A percentile compares a stretch with the other conserved stretches of the same genome.
phyloP scores from a whole-genome alignment of 1,140 invertebrate genomes.

The Meloidogyne exigua region DNA sequence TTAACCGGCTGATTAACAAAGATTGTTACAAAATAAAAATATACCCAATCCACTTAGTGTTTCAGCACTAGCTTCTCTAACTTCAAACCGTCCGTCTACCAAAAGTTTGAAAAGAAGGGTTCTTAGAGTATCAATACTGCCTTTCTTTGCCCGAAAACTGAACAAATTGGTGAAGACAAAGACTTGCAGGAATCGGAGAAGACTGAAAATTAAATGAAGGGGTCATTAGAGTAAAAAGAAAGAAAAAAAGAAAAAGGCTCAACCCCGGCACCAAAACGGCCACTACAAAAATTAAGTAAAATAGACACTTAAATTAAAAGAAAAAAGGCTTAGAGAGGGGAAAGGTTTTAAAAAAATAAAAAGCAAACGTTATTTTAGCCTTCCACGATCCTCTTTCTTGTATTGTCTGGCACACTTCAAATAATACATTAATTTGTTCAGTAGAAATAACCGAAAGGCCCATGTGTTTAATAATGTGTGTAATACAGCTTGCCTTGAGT shows the following conservation, averaged over 20 bases:
- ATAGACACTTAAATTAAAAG: neutral
- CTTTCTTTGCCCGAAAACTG: constrained; percentile 69
- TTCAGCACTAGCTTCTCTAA: constrained; percentile 76
- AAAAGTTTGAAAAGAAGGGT: constrained; percentile 54
- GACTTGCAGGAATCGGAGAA: constrained; percentile 77
- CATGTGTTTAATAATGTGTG: constrained; percentile 68
- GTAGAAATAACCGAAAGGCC: neutral
- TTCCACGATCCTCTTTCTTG: constrained; percentile 10
- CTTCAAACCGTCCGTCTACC: constrained; percentile 62
- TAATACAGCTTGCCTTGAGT: constrained; percentile 72
- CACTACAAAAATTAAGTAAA: neutral
- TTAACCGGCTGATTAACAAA: too few relatives aligned
- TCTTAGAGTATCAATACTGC: constrained; percentile 64
- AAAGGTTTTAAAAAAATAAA: constrained; percentile 7
- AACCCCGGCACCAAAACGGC: too few relatives aligned
- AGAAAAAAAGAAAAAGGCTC: neutral
- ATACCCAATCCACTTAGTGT: constrained; percentile 75
- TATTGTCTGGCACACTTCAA: constrained; percentile 7
- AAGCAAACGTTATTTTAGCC: constrained; percentile 15
- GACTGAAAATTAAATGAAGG: constrained; percentile 63
- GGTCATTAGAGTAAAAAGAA: too few relatives aligned
- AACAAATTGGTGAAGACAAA: constrained; percentile 82
- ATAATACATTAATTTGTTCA: constrained; percentile 14
- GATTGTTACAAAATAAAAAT: neutral
- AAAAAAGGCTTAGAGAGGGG: neutral